These are phyloP conservation scores for Phymatocera aterrima DNA, from an alignment of 2,888 invertebrate species.

Conservation along the genomic window DNA sequence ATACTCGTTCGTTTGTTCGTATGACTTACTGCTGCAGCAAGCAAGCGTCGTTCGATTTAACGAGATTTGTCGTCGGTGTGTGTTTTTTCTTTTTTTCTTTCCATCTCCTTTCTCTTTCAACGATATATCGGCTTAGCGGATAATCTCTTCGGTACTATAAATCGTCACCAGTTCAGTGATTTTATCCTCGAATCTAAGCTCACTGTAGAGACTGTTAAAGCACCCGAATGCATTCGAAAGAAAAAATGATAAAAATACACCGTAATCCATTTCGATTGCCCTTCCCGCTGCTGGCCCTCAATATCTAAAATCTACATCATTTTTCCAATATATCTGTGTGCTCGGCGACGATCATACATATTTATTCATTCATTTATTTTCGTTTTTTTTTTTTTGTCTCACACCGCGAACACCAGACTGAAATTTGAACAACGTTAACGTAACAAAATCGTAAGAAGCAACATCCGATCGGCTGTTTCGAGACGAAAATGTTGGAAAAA, in stretches of 20 bases:
- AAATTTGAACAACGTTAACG: too few relatives aligned
- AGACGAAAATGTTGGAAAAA: too few relatives aligned
- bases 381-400: not conserved
- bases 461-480: too few relatives aligned
- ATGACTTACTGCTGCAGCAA: too few relatives aligned
- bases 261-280: not conserved
- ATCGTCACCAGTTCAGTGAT: conserved; percentile 7
- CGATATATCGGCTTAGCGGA: not conserved
- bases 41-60: not conserved
- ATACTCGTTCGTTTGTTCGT: not conserved
- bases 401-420: too few relatives aligned
- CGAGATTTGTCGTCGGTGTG: not conserved
- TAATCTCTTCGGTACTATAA: not conserved
- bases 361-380: too few relatives aligned
- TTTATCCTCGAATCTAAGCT: not conserved
- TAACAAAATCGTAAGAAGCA: too few relatives aligned
- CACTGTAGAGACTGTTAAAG: not conserved
- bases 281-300: not conserved
- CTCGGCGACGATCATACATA: not conserved
- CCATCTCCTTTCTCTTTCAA: not conserved
- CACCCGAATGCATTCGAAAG: conserved; percentile 28
- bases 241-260: not conserved
- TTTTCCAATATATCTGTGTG: not conserved
- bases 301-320: not conserved
- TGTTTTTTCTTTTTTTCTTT: not conserved